These are phyloP conservation scores for Gymnopithys bicolor DNA, from an alignment of 2,797 vertebrate species.

Conservation along the genomic window DNA sequence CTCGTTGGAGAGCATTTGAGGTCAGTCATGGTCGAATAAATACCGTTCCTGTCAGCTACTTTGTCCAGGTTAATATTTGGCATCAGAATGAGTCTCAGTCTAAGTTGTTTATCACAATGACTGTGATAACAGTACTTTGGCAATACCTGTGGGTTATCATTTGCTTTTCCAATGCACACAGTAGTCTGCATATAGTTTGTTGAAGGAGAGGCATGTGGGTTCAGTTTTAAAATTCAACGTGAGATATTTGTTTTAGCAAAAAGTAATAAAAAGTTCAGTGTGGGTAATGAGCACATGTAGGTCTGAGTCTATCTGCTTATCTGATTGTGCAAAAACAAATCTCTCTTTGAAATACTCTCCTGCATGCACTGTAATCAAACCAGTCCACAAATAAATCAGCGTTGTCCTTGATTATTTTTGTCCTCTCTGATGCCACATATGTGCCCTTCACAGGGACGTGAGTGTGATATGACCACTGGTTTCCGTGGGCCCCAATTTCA, in stretches of 20 bases:
- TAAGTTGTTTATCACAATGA: slow-evolving; percentile 6
- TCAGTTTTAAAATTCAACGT: slow-evolving; percentile 34
- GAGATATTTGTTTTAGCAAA: background rate
- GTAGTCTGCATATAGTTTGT: background rate
- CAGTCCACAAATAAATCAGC: slow-evolving; percentile 48
- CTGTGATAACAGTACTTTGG: background rate
- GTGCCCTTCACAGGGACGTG: background rate
- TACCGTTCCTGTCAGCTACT: background rate
- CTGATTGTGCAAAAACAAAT: slow-evolving; percentile 38
- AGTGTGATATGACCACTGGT: background rate
- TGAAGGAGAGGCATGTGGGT: background rate
- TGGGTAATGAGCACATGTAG: background rate
- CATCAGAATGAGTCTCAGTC: background rate
- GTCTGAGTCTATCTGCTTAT: slow-evolving; percentile 2
- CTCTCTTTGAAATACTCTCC: slow-evolving; percentile 51
- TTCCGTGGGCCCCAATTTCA: slow-evolving; percentile 32
- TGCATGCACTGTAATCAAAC: slow-evolving; percentile 36
- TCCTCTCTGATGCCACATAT: slow-evolving; percentile 3
- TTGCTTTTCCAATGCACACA: background rate
- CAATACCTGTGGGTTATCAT: background rate
- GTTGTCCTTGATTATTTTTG: slow-evolving; percentile 53
- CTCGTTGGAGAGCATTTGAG: background rate
- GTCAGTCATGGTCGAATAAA: slow-evolving; percentile 16
- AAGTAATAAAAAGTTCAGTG: background rate
- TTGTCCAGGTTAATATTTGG: slow-evolving; percentile 41